A percentile compares a stretch with the other conserved stretches of the same genome.
phyloP scores from a whole-genome alignment of 2,113 vertebrate genomes.

The Amphiprion percula region DNA sequence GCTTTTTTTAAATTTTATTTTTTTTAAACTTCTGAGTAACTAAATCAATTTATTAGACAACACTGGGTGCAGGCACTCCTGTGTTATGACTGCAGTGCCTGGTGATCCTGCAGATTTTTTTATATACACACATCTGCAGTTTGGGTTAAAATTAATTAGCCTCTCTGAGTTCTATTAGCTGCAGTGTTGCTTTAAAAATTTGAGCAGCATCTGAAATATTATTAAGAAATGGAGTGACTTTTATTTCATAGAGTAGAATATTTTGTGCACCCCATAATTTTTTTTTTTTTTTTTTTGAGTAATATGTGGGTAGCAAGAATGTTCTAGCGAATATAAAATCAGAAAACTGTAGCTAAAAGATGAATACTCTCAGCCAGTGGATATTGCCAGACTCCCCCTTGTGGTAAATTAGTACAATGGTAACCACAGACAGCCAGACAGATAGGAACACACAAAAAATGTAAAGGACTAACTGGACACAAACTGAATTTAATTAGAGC shows the following conservation, averaged over 20 bases:
- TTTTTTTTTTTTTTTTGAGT: not conserved
- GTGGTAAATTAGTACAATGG: slow-evolving; percentile 64
- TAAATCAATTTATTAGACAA: not conserved
- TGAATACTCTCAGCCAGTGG: slow-evolving; percentile 9
- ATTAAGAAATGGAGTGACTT: no score
- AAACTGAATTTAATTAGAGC: slow-evolving; percentile 64
- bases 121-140: not conserved
- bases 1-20: no score
- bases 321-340: slow-evolving; percentile 19
- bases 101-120: no score
- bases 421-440: slow-evolving; percentile 32
- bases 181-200: slow-evolving; percentile 27
- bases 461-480: slow-evolving; percentile 44
- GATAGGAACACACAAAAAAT: slow-evolving; percentile 36
- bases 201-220: no score
- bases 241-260: not conserved
- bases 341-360: not conserved
- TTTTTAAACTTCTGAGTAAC: no score
- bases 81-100: no score
- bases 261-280: slow-evolving; percentile 1
- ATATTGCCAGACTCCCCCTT: slow-evolving; percentile 74
- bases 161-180: not conserved
- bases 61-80: no score
- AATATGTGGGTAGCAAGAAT: not conserved
- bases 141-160: not conserved